A percentile compares a stretch with the other conserved stretches of the same genome.
phyloP scores from a whole-genome alignment of 2,888 invertebrate genomes.

The Drosophila greeni region DNA sequence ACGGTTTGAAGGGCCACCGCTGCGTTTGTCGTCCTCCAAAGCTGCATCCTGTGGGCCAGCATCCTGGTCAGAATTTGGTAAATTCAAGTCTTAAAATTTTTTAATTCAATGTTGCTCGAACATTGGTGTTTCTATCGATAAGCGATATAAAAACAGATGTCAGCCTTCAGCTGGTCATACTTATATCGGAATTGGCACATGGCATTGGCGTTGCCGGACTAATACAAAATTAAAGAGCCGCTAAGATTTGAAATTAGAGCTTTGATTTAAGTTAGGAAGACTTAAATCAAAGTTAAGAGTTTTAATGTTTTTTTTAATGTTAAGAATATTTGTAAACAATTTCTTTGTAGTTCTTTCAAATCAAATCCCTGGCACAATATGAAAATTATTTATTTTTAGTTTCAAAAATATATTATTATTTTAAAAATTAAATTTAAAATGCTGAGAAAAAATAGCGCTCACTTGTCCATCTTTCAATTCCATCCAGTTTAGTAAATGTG shows the following conservation, averaged over 20 bases:
- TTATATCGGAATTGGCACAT: not conserved
- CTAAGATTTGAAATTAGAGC: not conserved
- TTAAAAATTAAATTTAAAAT: not conserved
- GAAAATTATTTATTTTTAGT: not conserved
- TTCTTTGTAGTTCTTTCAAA: not conserved
- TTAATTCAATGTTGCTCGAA: not conserved
- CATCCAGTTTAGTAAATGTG: not conserved
- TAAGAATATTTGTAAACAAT: not conserved
- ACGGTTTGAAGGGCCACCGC: conserved; percentile 42
- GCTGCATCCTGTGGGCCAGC: conserved; percentile 65
- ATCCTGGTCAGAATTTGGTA: conserved; percentile 44
- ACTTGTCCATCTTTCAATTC: not conserved
- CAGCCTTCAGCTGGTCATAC: not conserved
- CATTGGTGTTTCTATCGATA: not conserved
- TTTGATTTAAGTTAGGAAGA: not conserved
- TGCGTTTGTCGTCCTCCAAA: conserved; percentile 57
- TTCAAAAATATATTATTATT: too few relatives aligned
- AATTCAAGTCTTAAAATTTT: conserved; percentile 14
- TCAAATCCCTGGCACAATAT: not conserved
- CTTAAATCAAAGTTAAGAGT: not conserved
- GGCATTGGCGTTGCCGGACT: not conserved
- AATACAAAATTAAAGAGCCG: not conserved
- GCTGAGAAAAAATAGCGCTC: not conserved
- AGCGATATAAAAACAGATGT: not conserved
- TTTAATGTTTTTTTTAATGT: too few relatives aligned